Base-by-base conservation (phyloP, 2,797 vertebrate species). In the Xenops minutus region DNA sequence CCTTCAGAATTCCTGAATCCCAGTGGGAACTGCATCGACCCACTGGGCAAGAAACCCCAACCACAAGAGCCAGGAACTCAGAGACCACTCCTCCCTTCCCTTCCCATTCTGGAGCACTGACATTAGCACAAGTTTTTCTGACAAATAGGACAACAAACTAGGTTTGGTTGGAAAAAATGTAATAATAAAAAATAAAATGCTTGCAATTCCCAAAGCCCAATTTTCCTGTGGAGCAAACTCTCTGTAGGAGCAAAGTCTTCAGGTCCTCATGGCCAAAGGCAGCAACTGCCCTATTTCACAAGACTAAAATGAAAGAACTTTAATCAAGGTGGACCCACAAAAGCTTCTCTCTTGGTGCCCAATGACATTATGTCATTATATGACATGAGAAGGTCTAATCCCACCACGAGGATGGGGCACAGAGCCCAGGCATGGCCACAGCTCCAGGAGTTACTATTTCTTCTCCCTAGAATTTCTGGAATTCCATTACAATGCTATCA, bases 311-410 rank as follows among this genome's bases (percentile, higher is more conserved):
- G 20, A 10, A 71, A 6, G n/a, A 71, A 9, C 24, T 59, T 22
- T 0, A 52, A 2, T 17, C 41, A 46, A 52, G 21, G 16, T 9
- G 17, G 5, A 55, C 29, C 10, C 36, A 34, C 22, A 13, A 10
- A 55, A 55, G 10, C 12, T 51, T 67, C 23, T 34, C 16, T 18
- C 5, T 49, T 7, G 7, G 79, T 26, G 34, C 12, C 29, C 36
- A 37, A 1, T 0, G 0, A 51, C 7, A 13, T 18, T 29, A 29
- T n/a, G n/a, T n/a, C n/a, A n/a, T n/a, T n/a, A n/a, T n/a, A n/a
- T n/a, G n/a, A n/a, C n/a, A n/a, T n/a, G 69, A 88, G 48, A 7
- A 85, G 37, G 6, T 21, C 27, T 77, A 37, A 93, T 78, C 62
- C 61, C 88, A 93, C 75, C 85, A 85, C 2, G 2, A 88, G 90